Evolutionary conservation across 2,888 invertebrate species (phyloP).

Genomic region (Theretra japonica): DNA sequence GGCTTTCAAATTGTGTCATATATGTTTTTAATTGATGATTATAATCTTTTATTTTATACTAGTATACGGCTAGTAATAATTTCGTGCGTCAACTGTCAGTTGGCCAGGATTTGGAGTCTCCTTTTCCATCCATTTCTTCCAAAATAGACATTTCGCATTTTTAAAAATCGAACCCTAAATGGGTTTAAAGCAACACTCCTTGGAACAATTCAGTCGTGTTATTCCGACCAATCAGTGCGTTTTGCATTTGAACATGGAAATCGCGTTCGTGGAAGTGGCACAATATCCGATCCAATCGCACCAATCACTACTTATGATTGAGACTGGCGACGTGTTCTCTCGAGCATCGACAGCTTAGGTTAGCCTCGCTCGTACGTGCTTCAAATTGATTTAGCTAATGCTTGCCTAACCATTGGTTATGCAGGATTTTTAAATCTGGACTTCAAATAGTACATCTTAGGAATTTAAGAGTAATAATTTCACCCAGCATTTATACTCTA

Average conservation of each 20-base stretch:
- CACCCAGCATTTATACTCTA: too few species aligned
- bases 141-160: not conserved
- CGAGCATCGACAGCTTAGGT: not conserved
- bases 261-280: conserved; percentile 9
- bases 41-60: too few species aligned
- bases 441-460: too few species aligned
- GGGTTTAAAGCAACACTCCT: not conserved
- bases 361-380: too few species aligned
- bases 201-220: not conserved
- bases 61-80: too few species aligned
- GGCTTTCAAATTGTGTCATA: too few species aligned
- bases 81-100: too few species aligned
- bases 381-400: too few species aligned
- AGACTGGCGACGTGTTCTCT: conserved; percentile 7
- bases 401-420: too few species aligned
- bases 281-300: conserved; percentile 8
- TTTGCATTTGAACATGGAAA: conserved; percentile 25
- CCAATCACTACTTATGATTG: conserved; percentile 22
- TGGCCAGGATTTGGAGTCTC: not conserved
- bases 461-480: too few species aligned
- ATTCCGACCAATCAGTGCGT: conserved; percentile 40
- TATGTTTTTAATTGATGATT: too few species aligned
- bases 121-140: not conserved
- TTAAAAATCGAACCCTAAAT: not conserved
- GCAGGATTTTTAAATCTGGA: too few species aligned